Percentiles rank a stretch among this genome's conserved stretches.
Evolutionary conservation across 2,113 vertebrate species (phyloP).

Genomic region (Peucedramus taeniatus): DNA sequence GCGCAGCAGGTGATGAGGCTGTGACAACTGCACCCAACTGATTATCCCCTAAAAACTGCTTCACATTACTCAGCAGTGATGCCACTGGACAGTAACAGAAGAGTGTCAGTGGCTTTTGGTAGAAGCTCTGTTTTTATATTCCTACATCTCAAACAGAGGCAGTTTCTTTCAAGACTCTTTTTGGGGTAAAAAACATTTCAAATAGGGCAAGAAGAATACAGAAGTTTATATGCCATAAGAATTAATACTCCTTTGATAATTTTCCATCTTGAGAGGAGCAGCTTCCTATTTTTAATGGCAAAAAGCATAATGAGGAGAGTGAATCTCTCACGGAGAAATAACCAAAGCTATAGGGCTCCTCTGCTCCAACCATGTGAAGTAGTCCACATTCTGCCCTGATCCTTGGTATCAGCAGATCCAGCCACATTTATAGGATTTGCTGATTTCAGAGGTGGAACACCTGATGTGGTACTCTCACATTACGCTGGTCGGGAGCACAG

Average conservation of each 20-base stretch:
- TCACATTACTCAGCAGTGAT: constrained; percentile 57
- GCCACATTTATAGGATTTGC: constrained; percentile 13
- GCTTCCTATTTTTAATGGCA: not conserved
- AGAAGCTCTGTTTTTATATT: not conserved
- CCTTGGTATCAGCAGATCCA: not conserved
- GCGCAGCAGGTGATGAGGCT: constrained; percentile 44
- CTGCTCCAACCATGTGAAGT: not conserved
- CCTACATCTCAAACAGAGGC: not conserved
- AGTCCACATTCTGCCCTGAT: not conserved
- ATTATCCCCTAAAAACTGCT: constrained; percentile 27
- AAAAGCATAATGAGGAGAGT: not conserved
- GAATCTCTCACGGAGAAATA: not conserved
- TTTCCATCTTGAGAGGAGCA: not conserved
- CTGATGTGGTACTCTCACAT: constrained; percentile 54
- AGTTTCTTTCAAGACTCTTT: not conserved
- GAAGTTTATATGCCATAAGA: not conserved
- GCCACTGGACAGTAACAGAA: constrained; percentile 23
- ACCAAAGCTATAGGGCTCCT: not conserved
- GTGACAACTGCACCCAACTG: constrained; percentile 47
- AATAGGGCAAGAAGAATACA: not conserved
- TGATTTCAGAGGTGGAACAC: constrained; percentile 28
- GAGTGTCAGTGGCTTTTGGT: not conserved
- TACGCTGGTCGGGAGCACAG: constrained; percentile 22
- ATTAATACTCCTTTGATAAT: not conserved
- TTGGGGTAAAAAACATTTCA: not conserved